Evolutionary conservation across 2,113 vertebrate species (phyloP).

Genomic region (Ciconia maguari): DNA sequence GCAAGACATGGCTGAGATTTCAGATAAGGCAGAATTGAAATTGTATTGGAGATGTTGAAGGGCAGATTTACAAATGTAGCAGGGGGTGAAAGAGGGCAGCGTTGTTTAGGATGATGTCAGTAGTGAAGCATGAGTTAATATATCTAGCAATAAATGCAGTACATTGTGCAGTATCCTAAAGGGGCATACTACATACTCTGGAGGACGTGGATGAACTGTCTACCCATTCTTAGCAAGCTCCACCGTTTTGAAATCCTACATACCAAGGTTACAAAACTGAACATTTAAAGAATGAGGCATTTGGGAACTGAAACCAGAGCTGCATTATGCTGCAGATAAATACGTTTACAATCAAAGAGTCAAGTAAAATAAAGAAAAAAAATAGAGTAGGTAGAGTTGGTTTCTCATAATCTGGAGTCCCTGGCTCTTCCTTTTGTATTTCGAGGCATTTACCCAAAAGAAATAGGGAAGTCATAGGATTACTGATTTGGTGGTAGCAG

Average conservation of each 20-base stretch:
- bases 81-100: not conserved
- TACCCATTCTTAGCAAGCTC: constrained; percentile 20
- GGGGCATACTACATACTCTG: not conserved
- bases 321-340: not conserved
- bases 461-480: not conserved
- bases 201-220: constrained; percentile 4
- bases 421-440: not conserved
- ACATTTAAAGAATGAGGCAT: not conserved
- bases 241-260: not conserved
- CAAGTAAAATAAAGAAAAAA: not conserved
- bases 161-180: not conserved
- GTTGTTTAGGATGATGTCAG: not conserved
- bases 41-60: not conserved
- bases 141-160: not conserved
- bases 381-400: not conserved
- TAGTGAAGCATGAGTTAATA: not conserved
- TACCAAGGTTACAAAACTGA: not conserved
- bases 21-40: not conserved
- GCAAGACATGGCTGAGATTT: not conserved
- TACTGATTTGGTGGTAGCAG: not conserved
- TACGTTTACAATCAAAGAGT: not conserved
- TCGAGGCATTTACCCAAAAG: not conserved
- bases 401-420: not conserved
- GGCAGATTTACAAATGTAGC: not conserved
- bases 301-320: constrained; percentile 33